A percentile compares a stretch with the other conserved stretches of the same genome.
Conservation (phyloP, 1,140 invertebrate genomes). For the Hetaerina americana region DNA sequence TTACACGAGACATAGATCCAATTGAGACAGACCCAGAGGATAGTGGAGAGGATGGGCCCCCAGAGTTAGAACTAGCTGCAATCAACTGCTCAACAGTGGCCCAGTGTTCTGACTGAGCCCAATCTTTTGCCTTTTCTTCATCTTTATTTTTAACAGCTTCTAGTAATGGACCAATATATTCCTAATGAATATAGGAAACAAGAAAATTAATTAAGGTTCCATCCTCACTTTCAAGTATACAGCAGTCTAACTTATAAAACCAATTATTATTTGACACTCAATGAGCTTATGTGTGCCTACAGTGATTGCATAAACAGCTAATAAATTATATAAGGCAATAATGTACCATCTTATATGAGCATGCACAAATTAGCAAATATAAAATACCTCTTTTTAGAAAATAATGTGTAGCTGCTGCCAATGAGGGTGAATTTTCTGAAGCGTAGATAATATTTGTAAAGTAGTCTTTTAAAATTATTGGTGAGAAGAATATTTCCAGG, state of each 20-base stretch:
- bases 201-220: background rate
- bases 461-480: no score
- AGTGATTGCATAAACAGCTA: background rate
- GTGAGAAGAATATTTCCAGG: no score
- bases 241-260: background rate
- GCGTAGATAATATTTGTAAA: no score
- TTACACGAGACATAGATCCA: background rate
- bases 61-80: conserved; percentile 39
- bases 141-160: conserved; percentile 62
- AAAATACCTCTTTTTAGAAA: no score
- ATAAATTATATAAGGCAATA: background rate
- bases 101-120: conserved; percentile 70
- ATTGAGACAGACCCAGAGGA: background rate
- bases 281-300: background rate
- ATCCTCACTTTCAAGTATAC: background rate
- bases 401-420: no score
- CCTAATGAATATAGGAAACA: conserved; percentile 33
- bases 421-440: no score
- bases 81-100: conserved; percentile 79
- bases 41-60: background rate
- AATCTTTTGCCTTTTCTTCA: conserved; percentile 53
- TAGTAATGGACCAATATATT: conserved; percentile 60
- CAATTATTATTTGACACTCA: background rate
- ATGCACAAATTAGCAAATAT: no score
- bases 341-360: background rate